phyloP scores from a whole-genome alignment of 2,888 invertebrate genomes.

The Sclerodermus sp. region DNA sequence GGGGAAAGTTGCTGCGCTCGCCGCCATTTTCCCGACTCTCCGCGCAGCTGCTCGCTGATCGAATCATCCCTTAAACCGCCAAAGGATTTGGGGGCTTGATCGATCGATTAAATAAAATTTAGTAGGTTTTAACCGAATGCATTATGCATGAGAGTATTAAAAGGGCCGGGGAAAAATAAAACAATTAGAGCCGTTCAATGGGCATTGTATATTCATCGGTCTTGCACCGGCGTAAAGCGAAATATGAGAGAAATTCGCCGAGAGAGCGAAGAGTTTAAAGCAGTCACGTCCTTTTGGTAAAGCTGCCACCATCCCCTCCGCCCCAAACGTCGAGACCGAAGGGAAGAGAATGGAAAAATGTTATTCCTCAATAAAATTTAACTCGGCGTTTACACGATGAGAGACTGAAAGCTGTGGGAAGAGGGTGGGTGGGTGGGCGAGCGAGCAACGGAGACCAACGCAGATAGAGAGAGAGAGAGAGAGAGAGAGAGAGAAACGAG shows the following conservation, averaged over 20 bases:
- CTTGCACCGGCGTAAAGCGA: too few species aligned
- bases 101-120: too few species aligned
- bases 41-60: too few species aligned
- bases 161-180: background rate
- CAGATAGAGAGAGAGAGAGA: background rate
- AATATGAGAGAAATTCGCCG: too few species aligned
- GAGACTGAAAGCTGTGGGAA: background rate
- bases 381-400: slow-evolving; percentile 11
- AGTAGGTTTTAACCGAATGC: too few species aligned
- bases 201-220: background rate
- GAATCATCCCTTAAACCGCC: too few species aligned
- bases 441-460: background rate
- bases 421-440: background rate
- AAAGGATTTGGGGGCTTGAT: too few species aligned
- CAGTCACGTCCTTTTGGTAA: too few species aligned
- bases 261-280: too few species aligned
- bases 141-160: background rate
- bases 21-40: too few species aligned
- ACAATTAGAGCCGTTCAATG: background rate
- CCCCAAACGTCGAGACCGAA: background rate
- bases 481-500: background rate
- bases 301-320: too few species aligned
- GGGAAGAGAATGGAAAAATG: slow-evolving; percentile 6
- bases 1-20: too few species aligned
- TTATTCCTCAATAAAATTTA: slow-evolving; percentile 16